Conservation (phyloP, 2,797 vertebrate genomes). For the Fistularia commersonii region DNA sequence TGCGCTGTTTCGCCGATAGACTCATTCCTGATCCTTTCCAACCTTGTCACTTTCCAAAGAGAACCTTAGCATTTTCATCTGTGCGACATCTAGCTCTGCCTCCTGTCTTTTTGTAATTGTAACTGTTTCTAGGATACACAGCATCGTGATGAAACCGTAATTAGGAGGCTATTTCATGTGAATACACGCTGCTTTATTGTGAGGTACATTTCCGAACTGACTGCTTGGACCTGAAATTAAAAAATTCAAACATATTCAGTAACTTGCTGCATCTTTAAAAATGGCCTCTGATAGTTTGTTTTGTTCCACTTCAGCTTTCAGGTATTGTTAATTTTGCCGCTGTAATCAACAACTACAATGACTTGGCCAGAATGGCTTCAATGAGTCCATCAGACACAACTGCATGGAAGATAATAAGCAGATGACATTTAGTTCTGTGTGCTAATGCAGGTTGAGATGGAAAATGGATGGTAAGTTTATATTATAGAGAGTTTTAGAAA, state of each 20-base stretch:
- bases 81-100: too few species aligned
- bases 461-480: neutral
- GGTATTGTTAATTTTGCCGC: constrained; percentile 19
- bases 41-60: too few species aligned
- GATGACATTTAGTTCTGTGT: too few species aligned
- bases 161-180: constrained; percentile 11
- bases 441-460: constrained; percentile 6
- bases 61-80: too few species aligned
- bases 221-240: neutral
- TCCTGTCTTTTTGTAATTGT: too few species aligned
- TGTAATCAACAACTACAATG: constrained; percentile 30
- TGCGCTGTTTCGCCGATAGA: too few species aligned
- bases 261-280: neutral
- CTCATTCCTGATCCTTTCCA: too few species aligned
- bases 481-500: neutral
- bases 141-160: constrained; percentile 9
- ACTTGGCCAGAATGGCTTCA: constrained; percentile 31
- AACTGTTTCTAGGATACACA: too few species aligned
- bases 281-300: constrained; percentile 8
- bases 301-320: constrained; percentile 19
- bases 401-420: too few species aligned
- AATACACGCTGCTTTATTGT: constrained; percentile 9
- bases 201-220: constrained; percentile 1
- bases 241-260: constrained; percentile 5
- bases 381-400: constrained; percentile 32